These are phyloP conservation scores for Drosophila ambigua DNA, from an alignment of 1,140 invertebrate species.

Conservation along the genomic window DNA sequence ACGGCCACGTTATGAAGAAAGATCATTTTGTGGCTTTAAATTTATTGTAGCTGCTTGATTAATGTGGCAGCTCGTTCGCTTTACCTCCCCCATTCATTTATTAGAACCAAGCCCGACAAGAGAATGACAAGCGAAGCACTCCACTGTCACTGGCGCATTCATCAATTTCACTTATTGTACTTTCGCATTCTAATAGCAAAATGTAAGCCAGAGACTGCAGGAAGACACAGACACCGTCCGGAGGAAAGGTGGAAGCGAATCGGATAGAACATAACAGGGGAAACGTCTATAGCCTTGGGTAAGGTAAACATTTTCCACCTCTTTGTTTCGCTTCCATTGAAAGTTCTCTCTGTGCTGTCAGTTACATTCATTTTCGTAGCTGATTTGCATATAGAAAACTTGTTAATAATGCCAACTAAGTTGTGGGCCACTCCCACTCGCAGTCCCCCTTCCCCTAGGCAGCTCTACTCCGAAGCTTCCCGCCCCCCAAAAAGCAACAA, in stretches of 20 bases:
- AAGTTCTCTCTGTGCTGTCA: conserved; percentile 33
- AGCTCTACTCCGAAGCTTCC: no score
- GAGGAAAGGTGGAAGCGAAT: no score
- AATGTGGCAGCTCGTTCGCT: conserved; percentile 28
- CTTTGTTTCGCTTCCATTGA: conserved; percentile 38
- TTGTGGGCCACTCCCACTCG: background rate
- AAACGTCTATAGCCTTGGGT: conserved; percentile 27
- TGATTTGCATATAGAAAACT: conserved; percentile 75
- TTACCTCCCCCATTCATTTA: conserved; percentile 53
- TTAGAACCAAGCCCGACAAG: conserved; percentile 21
- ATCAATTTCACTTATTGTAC: conserved; percentile 66
- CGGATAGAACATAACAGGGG: background rate
- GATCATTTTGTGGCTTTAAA: conserved; percentile 50
- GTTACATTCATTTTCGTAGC: conserved; percentile 31
- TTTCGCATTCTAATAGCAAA: conserved; percentile 65
- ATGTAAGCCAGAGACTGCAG: conserved; percentile 10
- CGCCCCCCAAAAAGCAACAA: conserved; percentile 30
- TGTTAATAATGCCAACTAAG: conserved; percentile 66
- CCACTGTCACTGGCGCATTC: conserved; percentile 64
- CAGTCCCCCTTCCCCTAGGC: background rate
- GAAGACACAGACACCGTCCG: background rate
- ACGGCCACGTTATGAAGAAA: conserved; percentile 14
- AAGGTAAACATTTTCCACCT: conserved; percentile 50
- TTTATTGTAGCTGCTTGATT: conserved; percentile 68
- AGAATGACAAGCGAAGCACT: conserved; percentile 50